phyloP scores from a whole-genome alignment of 2,797 vertebrate species.

The Rhincodon typus region DNA sequence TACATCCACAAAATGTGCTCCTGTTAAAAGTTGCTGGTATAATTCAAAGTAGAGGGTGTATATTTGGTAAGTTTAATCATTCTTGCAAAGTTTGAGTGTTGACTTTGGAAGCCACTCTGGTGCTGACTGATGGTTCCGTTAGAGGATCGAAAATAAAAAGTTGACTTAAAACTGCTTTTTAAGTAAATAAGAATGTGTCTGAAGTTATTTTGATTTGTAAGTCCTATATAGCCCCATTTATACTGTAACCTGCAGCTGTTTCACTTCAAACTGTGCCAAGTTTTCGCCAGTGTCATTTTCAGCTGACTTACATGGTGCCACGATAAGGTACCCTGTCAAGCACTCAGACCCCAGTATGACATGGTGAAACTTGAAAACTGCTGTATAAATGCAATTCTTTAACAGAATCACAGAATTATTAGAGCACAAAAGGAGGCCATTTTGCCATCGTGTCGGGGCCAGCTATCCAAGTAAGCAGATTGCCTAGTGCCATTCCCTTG shows the following conservation, averaged over 20 bases:
- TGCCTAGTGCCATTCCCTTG: too few relatives aligned
- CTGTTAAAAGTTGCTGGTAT: not conserved
- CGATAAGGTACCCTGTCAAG: not conserved
- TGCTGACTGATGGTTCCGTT: conserved; percentile 21
- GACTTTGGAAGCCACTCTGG: not conserved
- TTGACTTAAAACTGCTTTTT: conserved; percentile 14
- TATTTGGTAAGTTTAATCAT: conserved; percentile 32
- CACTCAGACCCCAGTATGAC: not conserved
- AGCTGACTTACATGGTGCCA: not conserved
- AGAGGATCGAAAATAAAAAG: conserved; percentile 5
- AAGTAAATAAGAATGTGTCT: conserved; percentile 30
- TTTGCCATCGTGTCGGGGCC: too few relatives aligned
- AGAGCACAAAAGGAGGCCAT: too few relatives aligned
- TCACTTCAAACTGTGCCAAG: not conserved
- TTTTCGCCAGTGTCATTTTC: not conserved
- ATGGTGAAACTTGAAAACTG: not conserved
- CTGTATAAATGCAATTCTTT: not conserved
- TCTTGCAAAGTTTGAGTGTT: conserved; percentile 21
- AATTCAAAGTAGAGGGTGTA: not conserved
- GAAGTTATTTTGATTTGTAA: conserved; percentile 16
- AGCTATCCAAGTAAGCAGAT: too few relatives aligned
- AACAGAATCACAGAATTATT: too few relatives aligned
- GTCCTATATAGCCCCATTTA: conserved; percentile 33
- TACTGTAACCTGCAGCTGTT: conserved; percentile 31
- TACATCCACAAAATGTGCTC: not conserved